Evolutionary conservation across 2,113 vertebrate genomes (phyloP).

Genomic region (Catharus minimus): DNA sequence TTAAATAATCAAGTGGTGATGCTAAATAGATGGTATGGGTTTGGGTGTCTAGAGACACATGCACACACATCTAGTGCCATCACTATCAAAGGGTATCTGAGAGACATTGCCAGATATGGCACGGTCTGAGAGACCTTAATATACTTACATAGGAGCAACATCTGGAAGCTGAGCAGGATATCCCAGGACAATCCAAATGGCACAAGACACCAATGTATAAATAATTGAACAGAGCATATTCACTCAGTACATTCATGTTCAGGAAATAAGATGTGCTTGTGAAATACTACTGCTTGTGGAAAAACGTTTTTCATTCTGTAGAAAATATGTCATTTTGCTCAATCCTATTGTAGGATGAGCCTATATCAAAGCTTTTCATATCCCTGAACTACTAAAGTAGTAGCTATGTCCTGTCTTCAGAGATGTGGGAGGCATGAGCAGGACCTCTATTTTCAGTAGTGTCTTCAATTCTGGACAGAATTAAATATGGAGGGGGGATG

Average conservation of each 20-base stretch:
- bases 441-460: background rate
- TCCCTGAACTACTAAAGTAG: background rate
- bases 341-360: background rate
- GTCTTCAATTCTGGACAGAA: background rate
- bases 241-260: fast-evolving
- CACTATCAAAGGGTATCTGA: background rate
- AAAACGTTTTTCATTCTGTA: background rate
- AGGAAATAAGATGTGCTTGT: background rate
- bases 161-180: background rate
- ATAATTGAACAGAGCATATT: background rate
- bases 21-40: background rate
- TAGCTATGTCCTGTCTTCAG: background rate
- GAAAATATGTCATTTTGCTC: background rate
- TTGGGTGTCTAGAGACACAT: background rate
- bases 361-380: background rate
- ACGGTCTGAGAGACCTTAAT: background rate
- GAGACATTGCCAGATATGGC: background rate
- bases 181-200: background rate
- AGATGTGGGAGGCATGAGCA: background rate
- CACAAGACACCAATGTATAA: background rate
- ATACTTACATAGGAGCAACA: background rate
- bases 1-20: background rate
- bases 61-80: no score
- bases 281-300: background rate
- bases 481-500: fast-evolving